These are phyloP conservation scores for Phyllopteryx taeniolatus DNA, from an alignment of 2,113 vertebrate species.

Conservation along the genomic window DNA sequence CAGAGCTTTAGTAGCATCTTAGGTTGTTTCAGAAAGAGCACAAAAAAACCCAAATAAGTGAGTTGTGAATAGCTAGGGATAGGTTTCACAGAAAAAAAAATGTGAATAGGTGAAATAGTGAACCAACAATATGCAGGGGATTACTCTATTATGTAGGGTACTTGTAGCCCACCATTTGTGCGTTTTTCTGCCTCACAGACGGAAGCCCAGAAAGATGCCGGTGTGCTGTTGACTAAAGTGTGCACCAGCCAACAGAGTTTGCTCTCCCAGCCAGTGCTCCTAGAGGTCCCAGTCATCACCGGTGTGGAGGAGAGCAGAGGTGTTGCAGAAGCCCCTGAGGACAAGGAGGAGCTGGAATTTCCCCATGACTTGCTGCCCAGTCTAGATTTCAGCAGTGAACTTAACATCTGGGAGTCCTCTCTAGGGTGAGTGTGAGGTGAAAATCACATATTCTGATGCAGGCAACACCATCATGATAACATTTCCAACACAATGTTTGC, in stretches of 20 bases:
- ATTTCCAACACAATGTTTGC: not conserved
- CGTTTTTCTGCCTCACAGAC: conserved; percentile 40
- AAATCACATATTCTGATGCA: not conserved
- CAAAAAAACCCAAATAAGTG: not conserved
- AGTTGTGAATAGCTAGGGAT: not conserved
- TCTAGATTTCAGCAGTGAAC: conserved; percentile 75
- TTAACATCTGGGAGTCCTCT: conserved; percentile 74
- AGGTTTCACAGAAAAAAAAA: not conserved
- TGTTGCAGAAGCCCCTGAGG: conserved; percentile 38
- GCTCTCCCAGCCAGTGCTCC: conserved; percentile 31
- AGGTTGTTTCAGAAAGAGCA: not conserved
- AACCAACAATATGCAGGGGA: not conserved
- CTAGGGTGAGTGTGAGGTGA: conserved; percentile 61
- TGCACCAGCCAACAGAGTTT: conserved; percentile 42
- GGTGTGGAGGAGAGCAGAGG: conserved; percentile 55
- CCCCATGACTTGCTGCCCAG: conserved; percentile 77
- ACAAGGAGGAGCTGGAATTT: conserved; percentile 75
- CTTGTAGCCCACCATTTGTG: not conserved
- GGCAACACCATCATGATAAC: not conserved
- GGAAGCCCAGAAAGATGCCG: conserved; percentile 44
- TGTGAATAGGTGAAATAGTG: not conserved
- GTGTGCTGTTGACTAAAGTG: conserved; percentile 36
- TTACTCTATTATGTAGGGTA: not conserved
- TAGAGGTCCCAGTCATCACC: conserved; percentile 41
- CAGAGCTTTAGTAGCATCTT: not conserved